Evolutionary conservation across 2,888 invertebrate species (phyloP), one percentile per base, ranked within the genome.

Genomic region (Dilophus febrilis): DNA sequence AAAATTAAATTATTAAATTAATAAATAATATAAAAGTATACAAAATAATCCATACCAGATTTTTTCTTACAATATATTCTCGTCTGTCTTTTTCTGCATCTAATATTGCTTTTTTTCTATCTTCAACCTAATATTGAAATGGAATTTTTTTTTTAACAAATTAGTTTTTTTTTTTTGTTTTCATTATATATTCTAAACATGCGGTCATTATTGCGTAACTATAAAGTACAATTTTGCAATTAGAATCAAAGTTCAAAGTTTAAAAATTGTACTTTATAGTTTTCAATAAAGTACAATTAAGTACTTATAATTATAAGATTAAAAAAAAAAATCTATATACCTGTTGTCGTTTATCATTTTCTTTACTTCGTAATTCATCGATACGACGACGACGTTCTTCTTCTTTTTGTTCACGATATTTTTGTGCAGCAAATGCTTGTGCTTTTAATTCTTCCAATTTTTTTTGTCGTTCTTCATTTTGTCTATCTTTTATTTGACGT

Each of bases 91-190:
- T 68, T 53, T 90, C 88, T 37, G 87, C 87, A 59, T 88, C 87
- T 71, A 81, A 79, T 64, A 90, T 86, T 56, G 83, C 77, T 52
- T 77, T 74, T 64, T 88, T 88, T 52, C 88, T 72, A 65, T 90
- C 88, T 65, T 88, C 90, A 47, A 88, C 88, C 68, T 75, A 68
- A n/a, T n/a, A n/a, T n/a, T n/a, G n/a, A n/a, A n/a, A n/a, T n/a
- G n/a, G n/a, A n/a, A n/a, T n/a, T n/a, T n/a, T n/a, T n/a, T n/a
- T n/a, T n/a, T n/a, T n/a, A n/a, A n/a, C n/a, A n/a, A n/a, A n/a
- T n/a, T n/a, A n/a, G n/a, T n/a, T n/a, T n/a, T n/a, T n/a, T n/a
- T n/a, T n/a, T n/a, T n/a, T n/a, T n/a, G n/a, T n/a, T n/a, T n/a
- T n/a, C n/a, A n/a, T n/a, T n/a, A n/a, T n/a, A n/a, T n/a, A n/a